phyloP scores from a whole-genome alignment of 2,888 invertebrate genomes.

The Protodeltote pygarga region DNA sequence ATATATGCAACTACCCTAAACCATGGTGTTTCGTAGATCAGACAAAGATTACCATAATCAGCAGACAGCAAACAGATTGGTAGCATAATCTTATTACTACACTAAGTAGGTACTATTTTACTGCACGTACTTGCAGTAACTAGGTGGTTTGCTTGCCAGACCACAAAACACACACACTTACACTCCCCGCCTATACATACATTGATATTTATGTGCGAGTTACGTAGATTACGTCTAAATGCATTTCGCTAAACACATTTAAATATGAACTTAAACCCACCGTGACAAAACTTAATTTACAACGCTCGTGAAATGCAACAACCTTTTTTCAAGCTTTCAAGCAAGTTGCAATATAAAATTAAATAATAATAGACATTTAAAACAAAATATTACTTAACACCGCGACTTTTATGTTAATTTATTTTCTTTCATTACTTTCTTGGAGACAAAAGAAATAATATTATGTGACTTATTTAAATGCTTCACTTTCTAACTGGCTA shows the following conservation, averaged over 20 bases:
- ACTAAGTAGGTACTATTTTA: conserved; percentile 14
- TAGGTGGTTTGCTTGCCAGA: conserved; percentile 11
- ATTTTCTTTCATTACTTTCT: conserved; percentile 27
- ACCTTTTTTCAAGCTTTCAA: neutral
- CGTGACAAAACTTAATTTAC: too few species aligned
- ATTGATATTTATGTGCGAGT: too few species aligned
- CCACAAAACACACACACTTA: conserved; percentile 2
- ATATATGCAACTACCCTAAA: too few species aligned
- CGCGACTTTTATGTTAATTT: conserved; percentile 1
- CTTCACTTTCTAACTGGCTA: conserved; percentile 34
- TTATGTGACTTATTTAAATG: conserved; percentile 33
- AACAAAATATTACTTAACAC: neutral
- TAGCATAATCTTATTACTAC: conserved; percentile 21
- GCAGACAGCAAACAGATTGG: conserved; percentile 14
- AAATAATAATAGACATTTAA: neutral
- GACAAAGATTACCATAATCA: neutral
- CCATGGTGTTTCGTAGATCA: too few species aligned
- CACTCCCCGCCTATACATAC: too few species aligned
- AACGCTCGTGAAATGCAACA: too few species aligned
- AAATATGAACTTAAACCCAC: too few species aligned
- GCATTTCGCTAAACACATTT: too few species aligned
- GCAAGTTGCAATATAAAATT: neutral
- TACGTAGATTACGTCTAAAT: too few species aligned
- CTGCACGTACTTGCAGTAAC: conserved; percentile 13
- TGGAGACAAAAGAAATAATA: conserved; percentile 35